These are phyloP conservation scores for Clarias magur DNA, from an alignment of 2,113 vertebrate species.

Conservation along the genomic window DNA sequence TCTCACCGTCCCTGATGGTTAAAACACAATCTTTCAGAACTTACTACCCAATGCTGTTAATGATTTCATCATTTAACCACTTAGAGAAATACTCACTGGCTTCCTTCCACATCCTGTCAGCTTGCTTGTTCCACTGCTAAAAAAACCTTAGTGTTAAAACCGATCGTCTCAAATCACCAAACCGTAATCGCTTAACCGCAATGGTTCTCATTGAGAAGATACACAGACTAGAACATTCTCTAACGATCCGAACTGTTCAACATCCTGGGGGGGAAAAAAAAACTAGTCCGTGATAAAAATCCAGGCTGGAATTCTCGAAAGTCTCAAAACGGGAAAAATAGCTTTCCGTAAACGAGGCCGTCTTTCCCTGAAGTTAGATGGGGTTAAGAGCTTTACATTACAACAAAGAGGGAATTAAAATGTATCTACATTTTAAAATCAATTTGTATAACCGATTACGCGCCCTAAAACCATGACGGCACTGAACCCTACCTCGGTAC, in stretches of 20 bases:
- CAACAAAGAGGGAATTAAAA: neutral
- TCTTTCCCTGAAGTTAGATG: too few species aligned
- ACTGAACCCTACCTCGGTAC: neutral
- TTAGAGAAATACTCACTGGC: neutral
- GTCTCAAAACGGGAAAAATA: neutral
- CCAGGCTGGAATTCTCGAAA: neutral
- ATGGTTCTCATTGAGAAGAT: neutral
- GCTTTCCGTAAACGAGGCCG: neutral
- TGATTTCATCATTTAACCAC: neutral
- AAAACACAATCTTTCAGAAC: conserved; percentile 26
- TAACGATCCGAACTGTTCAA: neutral
- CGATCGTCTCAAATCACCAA: neutral
- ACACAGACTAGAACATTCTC: neutral
- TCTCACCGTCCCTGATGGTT: neutral
- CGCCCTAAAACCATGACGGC: neutral
- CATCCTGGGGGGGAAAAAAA: neutral
- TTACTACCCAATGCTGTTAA: neutral
- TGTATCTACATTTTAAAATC: neutral
- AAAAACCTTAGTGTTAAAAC: conserved; percentile 6
- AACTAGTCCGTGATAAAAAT: neutral
- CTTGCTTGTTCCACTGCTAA: neutral
- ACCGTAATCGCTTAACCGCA: neutral
- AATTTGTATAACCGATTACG: neutral
- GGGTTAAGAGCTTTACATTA: neutral
- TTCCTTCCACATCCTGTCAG: neutral